phyloP scores from a whole-genome alignment of 2,888 invertebrate genomes.

The Hypomecis atomaria region DNA sequence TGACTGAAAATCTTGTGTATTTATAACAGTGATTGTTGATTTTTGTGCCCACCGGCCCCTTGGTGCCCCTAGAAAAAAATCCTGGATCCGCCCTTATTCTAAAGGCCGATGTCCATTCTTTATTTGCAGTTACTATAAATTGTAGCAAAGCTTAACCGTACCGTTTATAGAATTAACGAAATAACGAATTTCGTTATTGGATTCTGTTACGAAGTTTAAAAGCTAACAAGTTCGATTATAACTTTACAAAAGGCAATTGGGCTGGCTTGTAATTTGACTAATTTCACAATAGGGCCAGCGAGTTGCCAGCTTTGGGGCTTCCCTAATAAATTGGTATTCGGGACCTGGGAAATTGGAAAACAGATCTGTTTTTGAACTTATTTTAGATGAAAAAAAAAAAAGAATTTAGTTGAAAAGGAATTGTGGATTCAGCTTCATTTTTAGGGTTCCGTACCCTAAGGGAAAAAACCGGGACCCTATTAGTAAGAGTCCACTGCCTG shows the following conservation, averaged over 20 bases:
- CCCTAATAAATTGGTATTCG: conserved; percentile 5
- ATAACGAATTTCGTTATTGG: conserved; percentile 40
- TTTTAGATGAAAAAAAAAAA: too few species aligned
- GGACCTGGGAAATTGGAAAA: background rate
- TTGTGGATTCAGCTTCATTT: too few species aligned
- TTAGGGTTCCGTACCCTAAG: too few species aligned
- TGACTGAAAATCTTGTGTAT: too few species aligned
- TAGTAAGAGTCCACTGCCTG: too few species aligned
- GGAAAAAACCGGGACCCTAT: too few species aligned
- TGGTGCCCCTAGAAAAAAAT: too few species aligned
- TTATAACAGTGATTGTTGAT: too few species aligned
- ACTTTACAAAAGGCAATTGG: conserved; percentile 40
- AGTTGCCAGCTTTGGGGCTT: conserved; percentile 12
- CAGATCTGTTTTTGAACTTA: background rate
- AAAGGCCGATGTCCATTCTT: too few species aligned
- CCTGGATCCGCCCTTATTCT: too few species aligned
- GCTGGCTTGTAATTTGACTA: conserved; percentile 40
- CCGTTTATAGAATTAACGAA: conserved; percentile 42
- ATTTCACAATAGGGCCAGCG: conserved; percentile 31
- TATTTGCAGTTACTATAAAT: conserved; percentile 6
- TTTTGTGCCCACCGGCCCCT: too few species aligned
- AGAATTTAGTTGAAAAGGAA: too few species aligned
- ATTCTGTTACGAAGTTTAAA: conserved; percentile 42
- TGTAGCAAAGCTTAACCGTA: conserved; percentile 36
- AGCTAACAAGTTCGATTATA: conserved; percentile 43